Evolutionary conservation across 2,888 invertebrate species (phyloP), one percentile per base, ranked within the genome.

Genomic region (Euzophera pinguis): DNA sequence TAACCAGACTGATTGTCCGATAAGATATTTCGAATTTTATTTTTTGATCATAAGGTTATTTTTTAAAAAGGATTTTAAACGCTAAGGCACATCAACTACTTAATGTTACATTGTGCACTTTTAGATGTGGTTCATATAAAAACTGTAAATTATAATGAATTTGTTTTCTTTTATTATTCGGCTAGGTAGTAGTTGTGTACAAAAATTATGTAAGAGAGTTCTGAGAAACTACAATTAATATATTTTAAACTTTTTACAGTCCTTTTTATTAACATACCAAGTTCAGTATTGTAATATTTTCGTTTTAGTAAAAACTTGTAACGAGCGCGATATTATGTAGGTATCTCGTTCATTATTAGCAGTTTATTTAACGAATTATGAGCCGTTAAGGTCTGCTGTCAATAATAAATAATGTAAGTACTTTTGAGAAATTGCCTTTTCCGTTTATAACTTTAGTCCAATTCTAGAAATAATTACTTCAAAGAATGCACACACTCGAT

Each of bases 81-180:
- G 53, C 53, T 64, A 62, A 64, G 73, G 75, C 74, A 73, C 73
- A 55, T 64, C 53, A 67, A 66, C 64, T 77, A 78, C 77, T 78
- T 78, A 77, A 75, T 66, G 52, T 66, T 65, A 57, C 60, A 53
- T 63, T 54, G 51, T 57, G 60, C 62, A 62, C 55, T 52, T 59
- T 63, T 59, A 54, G 35, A 54, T 41, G 53, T 42, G 32, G 50
- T 57, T 60, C 60, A 61, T 63, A 62, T 63, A 64, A 59, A 29
- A 32, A 13, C 12, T 13, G 29, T 14, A n/a, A n/a, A 45, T 32
- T 45, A 10, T 32, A 45, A 45, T 43, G 29, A 29, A 43, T 45
- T 45, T 0, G 14, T 32, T 16, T 39, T 9, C 3, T 27, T 32
- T 32, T 27, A 3, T 45, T 29, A 29, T 43, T 43, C 7, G 29